These are phyloP conservation scores for Chymomyza costata DNA, from an alignment of 1,140 invertebrate species.

Conservation along the genomic window DNA sequence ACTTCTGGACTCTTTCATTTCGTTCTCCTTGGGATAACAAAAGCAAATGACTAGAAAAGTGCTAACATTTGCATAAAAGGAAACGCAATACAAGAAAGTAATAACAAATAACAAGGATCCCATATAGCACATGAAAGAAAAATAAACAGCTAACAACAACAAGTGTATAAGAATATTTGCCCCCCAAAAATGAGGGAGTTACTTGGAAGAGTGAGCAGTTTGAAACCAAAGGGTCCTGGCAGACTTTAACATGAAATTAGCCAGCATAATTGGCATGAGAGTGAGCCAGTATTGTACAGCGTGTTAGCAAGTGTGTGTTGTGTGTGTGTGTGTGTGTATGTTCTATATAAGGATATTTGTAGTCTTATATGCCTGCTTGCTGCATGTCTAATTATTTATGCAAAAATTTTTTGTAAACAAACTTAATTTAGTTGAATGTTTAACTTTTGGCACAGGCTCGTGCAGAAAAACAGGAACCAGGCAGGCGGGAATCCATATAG, in stretches of 20 bases:
- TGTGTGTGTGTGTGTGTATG: too few relatives aligned
- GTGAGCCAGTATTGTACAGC: too few relatives aligned
- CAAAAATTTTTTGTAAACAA: slow-evolving; percentile 67
- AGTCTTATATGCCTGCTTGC: slow-evolving; percentile 20
- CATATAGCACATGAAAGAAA: not conserved
- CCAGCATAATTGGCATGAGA: slow-evolving; percentile 8
- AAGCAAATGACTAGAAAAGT: too few relatives aligned
- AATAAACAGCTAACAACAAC: slow-evolving; percentile 2
- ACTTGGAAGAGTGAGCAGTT: not conserved
- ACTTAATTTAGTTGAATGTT: slow-evolving; percentile 72
- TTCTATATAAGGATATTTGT: not conserved
- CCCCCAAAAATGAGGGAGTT: not conserved
- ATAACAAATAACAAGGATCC: too few relatives aligned
- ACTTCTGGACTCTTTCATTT: too few relatives aligned
- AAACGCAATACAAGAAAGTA: too few relatives aligned
- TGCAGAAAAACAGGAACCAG: slow-evolving; percentile 1
- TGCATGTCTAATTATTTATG: slow-evolving; percentile 62
- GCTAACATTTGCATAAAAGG: too few relatives aligned
- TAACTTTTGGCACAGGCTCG: slow-evolving; percentile 48
- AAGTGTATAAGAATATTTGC: too few relatives aligned
- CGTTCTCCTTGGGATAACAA: too few relatives aligned
- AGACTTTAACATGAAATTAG: slow-evolving; percentile 18
- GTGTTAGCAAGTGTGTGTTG: too few relatives aligned
- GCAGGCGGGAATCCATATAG: slow-evolving; percentile 14
- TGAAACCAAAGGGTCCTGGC: not conserved